Evolutionary conservation across 2,888 invertebrate species (phyloP), one percentile per base, ranked within the genome.

Genomic region (Pimpla rufipes): DNA sequence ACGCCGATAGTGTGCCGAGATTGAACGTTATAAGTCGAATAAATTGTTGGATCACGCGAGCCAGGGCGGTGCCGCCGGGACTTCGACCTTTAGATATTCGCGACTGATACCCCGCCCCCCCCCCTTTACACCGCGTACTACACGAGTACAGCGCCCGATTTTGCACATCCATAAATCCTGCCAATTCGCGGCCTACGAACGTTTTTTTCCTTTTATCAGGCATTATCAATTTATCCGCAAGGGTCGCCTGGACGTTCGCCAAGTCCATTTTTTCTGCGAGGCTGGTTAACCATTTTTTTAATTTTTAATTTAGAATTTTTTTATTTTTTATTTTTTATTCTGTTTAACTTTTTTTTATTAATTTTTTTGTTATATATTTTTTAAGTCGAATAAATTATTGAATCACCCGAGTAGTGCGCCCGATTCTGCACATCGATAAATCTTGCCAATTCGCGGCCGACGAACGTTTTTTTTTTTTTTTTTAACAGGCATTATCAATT

Each of bases 21-120:
- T 83, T 83, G 77, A 83, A 80, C 80, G 77, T 80, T 83, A 47
- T 68, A 78, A 77, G 77, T 78, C 79, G 75, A 79, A 83, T 83
- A 77, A 83, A 83, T 83, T 74, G 83, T 57, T 55, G 57, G 29
- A 52, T 79, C 80, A 77, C 83, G 83, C 77, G 77, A 77, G 45
- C 23, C 23, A 1, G 23, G 57, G 42, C 10, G 35, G 59, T 40
- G 40, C 52, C 78, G 67, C 40, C 68, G 68, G 79, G 66, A 68
- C 83, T 73, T 74, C 42, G 77, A 79, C 83, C 75, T 76, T 73
- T 68, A 45, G 67, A 73, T 77, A 52, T 77, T 64, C 64, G 62
- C 67, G 13, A 29, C 21, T 52, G 62, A 77, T 64, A 68, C 52
- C 13, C n/a, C 37, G 37, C 8, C 10, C 8, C 37, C 8, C 37